Conservation (phyloP, 2,888 invertebrate genomes). For the Dryomyza anilis region DNA sequence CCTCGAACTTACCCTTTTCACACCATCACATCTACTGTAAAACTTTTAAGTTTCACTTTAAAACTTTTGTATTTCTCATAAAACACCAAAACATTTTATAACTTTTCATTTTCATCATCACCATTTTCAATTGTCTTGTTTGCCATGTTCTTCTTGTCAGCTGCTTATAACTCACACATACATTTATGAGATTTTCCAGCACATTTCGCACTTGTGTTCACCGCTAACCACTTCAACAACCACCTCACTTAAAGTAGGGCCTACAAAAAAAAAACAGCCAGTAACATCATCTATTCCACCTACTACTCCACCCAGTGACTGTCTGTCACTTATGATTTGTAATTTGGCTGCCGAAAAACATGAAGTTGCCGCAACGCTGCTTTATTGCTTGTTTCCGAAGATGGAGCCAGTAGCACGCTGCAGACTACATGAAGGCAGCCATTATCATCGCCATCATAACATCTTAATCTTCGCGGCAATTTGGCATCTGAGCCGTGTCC, state of each 20-base stretch:
- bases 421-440: neutral
- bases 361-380: too few species aligned
- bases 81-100: neutral
- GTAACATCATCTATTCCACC: too few species aligned
- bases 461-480: neutral
- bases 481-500: too few species aligned
- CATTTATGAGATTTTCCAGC: neutral
- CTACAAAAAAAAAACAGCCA: too few species aligned
- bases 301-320: neutral
- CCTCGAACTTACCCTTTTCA: neutral
- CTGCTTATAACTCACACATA: neutral
- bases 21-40: neutral
- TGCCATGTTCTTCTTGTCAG: neutral
- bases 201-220: conserved; percentile 1
- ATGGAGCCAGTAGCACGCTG: neutral
- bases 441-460: neutral
- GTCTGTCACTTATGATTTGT: neutral
- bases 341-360: neutral
- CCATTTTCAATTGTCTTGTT: neutral
- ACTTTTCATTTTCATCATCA: neutral
- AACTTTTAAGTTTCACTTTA: neutral
- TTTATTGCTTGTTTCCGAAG: too few species aligned
- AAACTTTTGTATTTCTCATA: neutral
- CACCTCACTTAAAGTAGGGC: too few species aligned
- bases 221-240: neutral